These are phyloP conservation scores for Diploptera punctata DNA, from an alignment of 2,888 invertebrate genomes.

Conservation along the genomic window DNA sequence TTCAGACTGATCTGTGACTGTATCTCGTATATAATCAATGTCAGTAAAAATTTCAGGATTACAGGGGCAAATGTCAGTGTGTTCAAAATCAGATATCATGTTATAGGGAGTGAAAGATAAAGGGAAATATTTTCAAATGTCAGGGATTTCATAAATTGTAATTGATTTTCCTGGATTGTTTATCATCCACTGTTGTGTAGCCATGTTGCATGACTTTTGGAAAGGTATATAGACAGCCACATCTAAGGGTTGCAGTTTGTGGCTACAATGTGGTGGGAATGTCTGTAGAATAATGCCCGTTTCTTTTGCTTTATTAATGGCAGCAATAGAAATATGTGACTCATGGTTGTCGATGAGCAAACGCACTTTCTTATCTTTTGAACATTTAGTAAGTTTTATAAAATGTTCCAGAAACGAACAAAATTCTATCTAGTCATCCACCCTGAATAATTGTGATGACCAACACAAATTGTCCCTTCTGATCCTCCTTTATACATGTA, in stretches of 20 bases:
- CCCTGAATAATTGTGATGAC: neutral
- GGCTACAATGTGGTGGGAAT: neutral
- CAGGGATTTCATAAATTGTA: neutral
- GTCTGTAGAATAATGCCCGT: neutral
- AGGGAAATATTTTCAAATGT: neutral
- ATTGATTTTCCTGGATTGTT: neutral
- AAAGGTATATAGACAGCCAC: too few relatives aligned
- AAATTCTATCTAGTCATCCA: constrained; percentile 10
- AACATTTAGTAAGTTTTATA: constrained; percentile 11
- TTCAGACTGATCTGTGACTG: neutral
- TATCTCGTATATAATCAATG: neutral
- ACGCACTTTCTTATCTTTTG: neutral
- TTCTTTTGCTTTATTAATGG: neutral
- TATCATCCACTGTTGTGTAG: neutral
- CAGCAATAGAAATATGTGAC: constrained; percentile 10
- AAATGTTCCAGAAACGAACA: constrained; percentile 10
- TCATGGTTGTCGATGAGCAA: constrained; percentile 3
- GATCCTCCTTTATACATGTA: neutral
- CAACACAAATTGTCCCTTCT: neutral
- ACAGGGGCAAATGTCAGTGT: neutral
- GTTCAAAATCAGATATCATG: neutral
- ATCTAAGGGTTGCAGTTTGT: neutral
- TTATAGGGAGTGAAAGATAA: neutral
- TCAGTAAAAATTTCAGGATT: neutral
- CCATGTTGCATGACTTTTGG: neutral